Evolutionary conservation across 2,888 invertebrate species (phyloP).

Genomic region (Cerceris ruficornis): DNA sequence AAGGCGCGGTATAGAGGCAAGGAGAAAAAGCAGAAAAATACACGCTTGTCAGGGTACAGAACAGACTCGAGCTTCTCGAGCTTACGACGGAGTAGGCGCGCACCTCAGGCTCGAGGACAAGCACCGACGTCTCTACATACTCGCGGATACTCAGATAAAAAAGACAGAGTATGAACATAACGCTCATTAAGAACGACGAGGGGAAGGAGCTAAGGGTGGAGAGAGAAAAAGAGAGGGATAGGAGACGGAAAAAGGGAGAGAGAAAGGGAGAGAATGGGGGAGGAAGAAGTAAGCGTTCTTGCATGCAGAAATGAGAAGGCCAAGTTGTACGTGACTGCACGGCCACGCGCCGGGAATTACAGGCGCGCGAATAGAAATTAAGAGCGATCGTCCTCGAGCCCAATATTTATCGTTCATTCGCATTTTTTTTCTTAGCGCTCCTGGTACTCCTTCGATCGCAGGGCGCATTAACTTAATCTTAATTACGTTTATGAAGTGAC

Average conservation of each 20-base stretch:
- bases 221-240: background rate
- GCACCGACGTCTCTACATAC: constrained; percentile 76
- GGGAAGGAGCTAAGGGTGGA: constrained; percentile 28
- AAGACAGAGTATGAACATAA: constrained; percentile 70
- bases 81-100: constrained; percentile 74
- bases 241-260: background rate
- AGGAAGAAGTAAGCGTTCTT: constrained; percentile 40
- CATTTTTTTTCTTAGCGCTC: constrained; percentile 31
- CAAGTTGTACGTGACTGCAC: constrained; percentile 32
- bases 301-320: constrained; percentile 39
- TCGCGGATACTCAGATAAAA: constrained; percentile 71
- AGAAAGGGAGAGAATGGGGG: background rate
- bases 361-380: constrained; percentile 42
- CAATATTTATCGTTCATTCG: constrained; percentile 74
- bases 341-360: constrained; percentile 26
- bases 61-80: constrained; percentile 78
- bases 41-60: constrained; percentile 79
- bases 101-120: constrained; percentile 82
- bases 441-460: constrained; percentile 41
- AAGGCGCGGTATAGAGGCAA: constrained; percentile 27
- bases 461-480: constrained; percentile 57
- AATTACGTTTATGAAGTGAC: constrained; percentile 59
- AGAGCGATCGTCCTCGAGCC: constrained; percentile 80
- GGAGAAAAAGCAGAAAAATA: constrained; percentile 41
- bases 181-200: constrained; percentile 66